Evolutionary conservation across 2,113 vertebrate genomes (phyloP).

Genomic region (Gambusia affinis): DNA sequence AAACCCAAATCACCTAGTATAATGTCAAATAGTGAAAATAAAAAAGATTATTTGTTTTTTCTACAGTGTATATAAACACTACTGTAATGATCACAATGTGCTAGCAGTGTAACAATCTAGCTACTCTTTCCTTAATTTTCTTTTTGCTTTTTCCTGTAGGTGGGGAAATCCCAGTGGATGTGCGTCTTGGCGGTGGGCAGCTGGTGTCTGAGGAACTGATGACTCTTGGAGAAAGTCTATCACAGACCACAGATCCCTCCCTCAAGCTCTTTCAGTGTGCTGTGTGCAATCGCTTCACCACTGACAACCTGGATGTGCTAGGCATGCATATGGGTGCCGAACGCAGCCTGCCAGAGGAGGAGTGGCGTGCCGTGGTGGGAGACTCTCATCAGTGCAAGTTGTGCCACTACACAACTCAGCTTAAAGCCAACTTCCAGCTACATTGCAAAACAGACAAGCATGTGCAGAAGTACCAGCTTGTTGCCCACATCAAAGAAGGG

Average conservation of each 20-base stretch:
- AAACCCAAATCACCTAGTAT: background rate
- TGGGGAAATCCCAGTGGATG: conserved; percentile 95
- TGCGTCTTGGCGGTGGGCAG: conserved; percentile 93
- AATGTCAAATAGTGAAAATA: background rate
- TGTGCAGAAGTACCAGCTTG: conserved; percentile 97
- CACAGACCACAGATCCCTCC: conserved; percentile 94
- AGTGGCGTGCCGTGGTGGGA: conserved; percentile 94
- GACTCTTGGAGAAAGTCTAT: conserved; percentile 97
- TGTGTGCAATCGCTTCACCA: conserved; percentile 98
- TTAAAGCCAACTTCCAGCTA: conserved; percentile 99
- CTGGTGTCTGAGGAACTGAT: conserved; percentile 98
- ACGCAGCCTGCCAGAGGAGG: conserved; percentile 92
- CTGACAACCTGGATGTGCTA: conserved; percentile 96
- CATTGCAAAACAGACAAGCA: conserved; percentile 99
- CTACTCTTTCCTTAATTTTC: background rate
- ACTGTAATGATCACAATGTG: background rate
- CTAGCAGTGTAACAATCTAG: conserved; percentile 12
- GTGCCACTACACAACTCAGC: conserved; percentile 97
- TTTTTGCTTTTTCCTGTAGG: conserved; percentile 82
- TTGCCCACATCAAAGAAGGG: conserved; percentile 98
- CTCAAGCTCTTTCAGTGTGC: conserved; percentile 99
- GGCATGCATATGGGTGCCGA: conserved; percentile 96
- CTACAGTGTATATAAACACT: background rate
- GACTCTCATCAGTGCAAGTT: conserved; percentile 98
- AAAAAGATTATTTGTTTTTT: background rate